A percentile compares a stretch with the other conserved stretches of the same genome.
These are phyloP conservation scores for Chionodraco myersi DNA, from an alignment of 2,113 vertebrate genomes.

Conservation along the genomic window DNA sequence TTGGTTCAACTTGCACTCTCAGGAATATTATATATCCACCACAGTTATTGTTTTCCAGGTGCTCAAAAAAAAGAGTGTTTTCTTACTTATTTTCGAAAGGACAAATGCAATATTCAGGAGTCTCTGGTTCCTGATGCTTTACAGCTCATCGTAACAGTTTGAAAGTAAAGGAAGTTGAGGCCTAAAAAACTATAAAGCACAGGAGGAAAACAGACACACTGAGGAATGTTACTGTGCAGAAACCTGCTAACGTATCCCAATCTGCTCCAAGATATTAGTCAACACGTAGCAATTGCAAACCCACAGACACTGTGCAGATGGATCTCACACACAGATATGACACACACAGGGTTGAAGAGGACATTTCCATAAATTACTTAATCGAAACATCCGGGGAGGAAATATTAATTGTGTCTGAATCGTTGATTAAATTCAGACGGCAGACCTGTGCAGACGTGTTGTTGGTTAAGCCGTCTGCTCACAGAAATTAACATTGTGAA, in stretches of 20 bases:
- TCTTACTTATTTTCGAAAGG: background rate
- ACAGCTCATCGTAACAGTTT: background rate
- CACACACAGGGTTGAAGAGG: conserved; percentile 52
- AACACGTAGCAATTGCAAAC: conserved; percentile 38
- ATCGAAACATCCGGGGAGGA: conserved; percentile 54
- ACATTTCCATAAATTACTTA: conserved; percentile 69
- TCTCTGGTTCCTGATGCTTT: background rate
- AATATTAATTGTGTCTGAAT: conserved; percentile 70
- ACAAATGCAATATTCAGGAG: conserved; percentile 1
- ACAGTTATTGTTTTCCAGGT: conserved; percentile 22
- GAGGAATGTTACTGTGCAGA: conserved; percentile 75
- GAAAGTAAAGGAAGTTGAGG: conserved; percentile 8
- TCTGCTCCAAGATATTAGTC: conserved; percentile 66
- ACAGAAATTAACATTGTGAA: conserved; percentile 42
- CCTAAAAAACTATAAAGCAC: conserved; percentile 28
- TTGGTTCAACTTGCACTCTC: conserved; percentile 30
- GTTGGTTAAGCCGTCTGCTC: conserved; percentile 48
- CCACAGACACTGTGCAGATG: conserved; percentile 58
- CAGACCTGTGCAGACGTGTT: conserved; percentile 37
- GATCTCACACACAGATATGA: conserved; percentile 22
- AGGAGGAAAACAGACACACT: conserved; percentile 62
- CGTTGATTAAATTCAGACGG: conserved; percentile 71
- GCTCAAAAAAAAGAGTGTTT: background rate
- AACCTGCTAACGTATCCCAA: conserved; percentile 43
- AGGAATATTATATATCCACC: conserved; percentile 35